These are phyloP conservation scores for Amphipyra berbera DNA, from an alignment of 2,888 invertebrate genomes.

Conservation along the genomic window DNA sequence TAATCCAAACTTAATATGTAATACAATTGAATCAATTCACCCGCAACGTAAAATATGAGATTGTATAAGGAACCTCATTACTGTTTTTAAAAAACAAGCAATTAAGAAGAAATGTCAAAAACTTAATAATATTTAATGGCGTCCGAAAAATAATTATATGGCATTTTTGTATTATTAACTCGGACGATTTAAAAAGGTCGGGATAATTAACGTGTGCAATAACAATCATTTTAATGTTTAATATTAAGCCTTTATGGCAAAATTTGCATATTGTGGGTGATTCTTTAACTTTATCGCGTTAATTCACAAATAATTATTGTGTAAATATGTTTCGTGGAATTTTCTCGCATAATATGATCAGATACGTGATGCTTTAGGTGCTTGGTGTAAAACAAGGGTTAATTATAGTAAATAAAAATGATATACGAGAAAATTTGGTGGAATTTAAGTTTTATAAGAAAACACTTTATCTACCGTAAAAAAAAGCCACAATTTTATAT, in stretches of 20 bases:
- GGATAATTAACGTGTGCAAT: slow-evolving; percentile 83
- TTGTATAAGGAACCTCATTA: slow-evolving; percentile 66
- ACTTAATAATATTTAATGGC: slow-evolving; percentile 71
- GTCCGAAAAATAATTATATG: slow-evolving; percentile 77
- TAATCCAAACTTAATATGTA: slow-evolving; percentile 51
- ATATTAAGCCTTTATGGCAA: slow-evolving; percentile 73
- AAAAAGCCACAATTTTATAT: not conserved
- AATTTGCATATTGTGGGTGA: slow-evolving; percentile 75
- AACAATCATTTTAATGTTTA: slow-evolving; percentile 77
- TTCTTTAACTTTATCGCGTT: slow-evolving; percentile 72
- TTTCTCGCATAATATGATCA: slow-evolving; percentile 58
- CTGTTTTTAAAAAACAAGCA: slow-evolving; percentile 63
- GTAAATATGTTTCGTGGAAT: slow-evolving; percentile 63
- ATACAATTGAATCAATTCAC: slow-evolving; percentile 55
- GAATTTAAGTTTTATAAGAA: slow-evolving; percentile 4
- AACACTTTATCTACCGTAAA: not conserved
- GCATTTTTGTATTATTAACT: slow-evolving; percentile 78
- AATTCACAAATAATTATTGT: slow-evolving; percentile 70
- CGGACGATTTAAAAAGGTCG: slow-evolving; percentile 79
- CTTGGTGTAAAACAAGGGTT: slow-evolving; percentile 41
- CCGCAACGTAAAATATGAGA: slow-evolving; percentile 60
- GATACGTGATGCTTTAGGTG: slow-evolving; percentile 44
- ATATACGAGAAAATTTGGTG: slow-evolving; percentile 9
- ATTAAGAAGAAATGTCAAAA: slow-evolving; percentile 71
- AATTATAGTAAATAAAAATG: slow-evolving; percentile 45